phyloP scores from a whole-genome alignment of 2,113 vertebrate genomes.

The Epinephelus lanceolatus region DNA sequence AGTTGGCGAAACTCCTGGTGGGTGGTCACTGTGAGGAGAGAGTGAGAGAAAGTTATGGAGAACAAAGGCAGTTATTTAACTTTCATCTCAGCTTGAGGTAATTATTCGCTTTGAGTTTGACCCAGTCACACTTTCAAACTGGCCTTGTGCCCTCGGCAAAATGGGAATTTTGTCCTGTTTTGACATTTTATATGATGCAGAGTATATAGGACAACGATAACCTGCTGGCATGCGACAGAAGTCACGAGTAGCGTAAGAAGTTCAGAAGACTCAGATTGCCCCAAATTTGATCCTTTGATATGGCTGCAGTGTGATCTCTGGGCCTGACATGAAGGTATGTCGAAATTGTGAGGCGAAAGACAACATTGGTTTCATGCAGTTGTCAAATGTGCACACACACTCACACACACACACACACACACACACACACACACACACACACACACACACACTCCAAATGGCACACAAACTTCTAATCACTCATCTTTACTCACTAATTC shows the following conservation, averaged over 20 bases:
- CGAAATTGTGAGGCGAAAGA: slow-evolving; percentile 31
- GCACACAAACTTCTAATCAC: slow-evolving; percentile 55
- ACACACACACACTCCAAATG: slow-evolving; percentile 37
- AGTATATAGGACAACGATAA: slow-evolving; percentile 18
- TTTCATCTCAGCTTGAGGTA: slow-evolving; percentile 73
- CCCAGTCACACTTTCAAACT: slow-evolving; percentile 54
- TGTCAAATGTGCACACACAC: slow-evolving; percentile 7
- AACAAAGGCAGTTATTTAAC: slow-evolving; percentile 72
- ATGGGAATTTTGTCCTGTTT: slow-evolving; percentile 26
- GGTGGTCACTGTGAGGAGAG: slow-evolving; percentile 69
- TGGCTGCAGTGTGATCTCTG: slow-evolving; percentile 28
- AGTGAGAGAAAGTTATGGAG: slow-evolving; percentile 62
- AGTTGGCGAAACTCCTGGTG: slow-evolving; percentile 73
- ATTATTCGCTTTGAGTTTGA: slow-evolving; percentile 69
- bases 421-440: slow-evolving; percentile 12
- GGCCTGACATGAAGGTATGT: slow-evolving; percentile 44
- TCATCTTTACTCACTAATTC: slow-evolving; percentile 71
- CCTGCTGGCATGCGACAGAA: slow-evolving; percentile 35
- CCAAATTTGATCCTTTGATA: slow-evolving; percentile 45
- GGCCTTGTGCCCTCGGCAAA: slow-evolving; percentile 38
- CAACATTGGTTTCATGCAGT: slow-evolving; percentile 44
- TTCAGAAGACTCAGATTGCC: slow-evolving; percentile 29
- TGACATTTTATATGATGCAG: slow-evolving; percentile 25
- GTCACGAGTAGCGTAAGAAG: slow-evolving; percentile 47
- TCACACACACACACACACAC: slow-evolving; percentile 4